Evolutionary conservation across 2,113 vertebrate genomes (phyloP), one percentile per base, ranked within the genome.

Genomic region (Gyps fulvus): DNA sequence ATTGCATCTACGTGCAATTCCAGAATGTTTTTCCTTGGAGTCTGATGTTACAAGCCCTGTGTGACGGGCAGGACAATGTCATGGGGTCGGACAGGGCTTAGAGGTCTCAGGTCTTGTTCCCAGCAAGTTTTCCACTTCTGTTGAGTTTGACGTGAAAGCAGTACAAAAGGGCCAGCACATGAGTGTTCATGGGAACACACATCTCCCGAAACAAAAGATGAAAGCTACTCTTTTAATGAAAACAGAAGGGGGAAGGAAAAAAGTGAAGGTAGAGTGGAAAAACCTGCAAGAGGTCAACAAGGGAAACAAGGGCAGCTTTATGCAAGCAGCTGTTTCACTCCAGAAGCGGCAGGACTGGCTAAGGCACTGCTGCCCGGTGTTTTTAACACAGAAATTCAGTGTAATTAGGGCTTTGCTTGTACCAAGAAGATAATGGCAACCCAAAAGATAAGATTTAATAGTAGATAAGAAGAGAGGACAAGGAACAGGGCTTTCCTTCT

Each of bases 281-380:
- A 97, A 72, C 36, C 67, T 89, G 88, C 61, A 95, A 83, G 94
- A 95, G 58, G 74, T 82, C 90, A 97, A 93, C 78, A 90, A 88
- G 90, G 77, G 76, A 92, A 97, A 97, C 95, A 97, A 97, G 80
- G 83, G 36, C 54, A 38, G 27, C 97, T 97, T 97, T 97, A 93
- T 97, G 27, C 73, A 80, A 49, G 38, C 32, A 62, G 36, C n/a
- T 88, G 21, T 54, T 70, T 91, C 66, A 71, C 49, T 89, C 49
- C 63, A 82, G 43, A 96, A 96, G 96, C 50, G 27, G 42, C 79
- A 78, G 76, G 57, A 86, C 59, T 8, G 25, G 61, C 47, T 93
- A 81, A 88, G 70, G 50, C 45, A 45, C 47, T 65, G 43, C 42
- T 72, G 31, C 27, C 36, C 2, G 0, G 25, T 34, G 26, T 4